A percentile compares a stretch with the other conserved stretches of the same genome.
Evolutionary conservation across 2,888 invertebrate species (phyloP).

Genomic region (Mesorhabditis sp.): DNA sequence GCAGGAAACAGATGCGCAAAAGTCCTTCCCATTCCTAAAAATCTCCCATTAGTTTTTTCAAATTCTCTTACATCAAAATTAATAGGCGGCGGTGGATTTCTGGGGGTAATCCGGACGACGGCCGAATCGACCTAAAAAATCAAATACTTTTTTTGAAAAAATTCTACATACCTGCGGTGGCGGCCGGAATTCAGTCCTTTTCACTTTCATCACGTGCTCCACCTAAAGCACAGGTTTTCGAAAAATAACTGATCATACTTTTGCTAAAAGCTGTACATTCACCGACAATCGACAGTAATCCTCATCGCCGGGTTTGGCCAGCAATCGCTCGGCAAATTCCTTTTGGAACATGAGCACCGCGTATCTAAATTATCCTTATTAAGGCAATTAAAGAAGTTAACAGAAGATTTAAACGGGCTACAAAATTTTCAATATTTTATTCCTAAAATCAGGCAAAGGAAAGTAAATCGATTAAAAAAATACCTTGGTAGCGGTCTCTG

Average conservation of each 20-base stretch:
- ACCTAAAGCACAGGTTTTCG: constrained; percentile 17
- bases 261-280: constrained; percentile 88
- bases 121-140: constrained; percentile 78
- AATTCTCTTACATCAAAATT: constrained; percentile 27
- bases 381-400: background rate
- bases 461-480: background rate
- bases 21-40: constrained; percentile 93
- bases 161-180: constrained; percentile 75
- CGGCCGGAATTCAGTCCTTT: constrained; percentile 94
- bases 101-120: constrained; percentile 93
- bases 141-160: background rate
- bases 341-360: constrained; percentile 97
- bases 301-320: constrained; percentile 95
- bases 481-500: constrained; percentile 66
- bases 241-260: constrained; percentile 66
- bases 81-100: constrained; percentile 80
- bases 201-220: constrained; percentile 74
- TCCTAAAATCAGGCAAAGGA: background rate
- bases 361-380: constrained; percentile 67
- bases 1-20: constrained; percentile 84
- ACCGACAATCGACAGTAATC: constrained; percentile 90
- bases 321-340: constrained; percentile 93
- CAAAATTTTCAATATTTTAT: background rate
- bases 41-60: background rate
- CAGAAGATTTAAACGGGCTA: background rate